These are phyloP conservation scores for Biston betularia DNA, from an alignment of 2,888 invertebrate genomes.

Conservation along the genomic window DNA sequence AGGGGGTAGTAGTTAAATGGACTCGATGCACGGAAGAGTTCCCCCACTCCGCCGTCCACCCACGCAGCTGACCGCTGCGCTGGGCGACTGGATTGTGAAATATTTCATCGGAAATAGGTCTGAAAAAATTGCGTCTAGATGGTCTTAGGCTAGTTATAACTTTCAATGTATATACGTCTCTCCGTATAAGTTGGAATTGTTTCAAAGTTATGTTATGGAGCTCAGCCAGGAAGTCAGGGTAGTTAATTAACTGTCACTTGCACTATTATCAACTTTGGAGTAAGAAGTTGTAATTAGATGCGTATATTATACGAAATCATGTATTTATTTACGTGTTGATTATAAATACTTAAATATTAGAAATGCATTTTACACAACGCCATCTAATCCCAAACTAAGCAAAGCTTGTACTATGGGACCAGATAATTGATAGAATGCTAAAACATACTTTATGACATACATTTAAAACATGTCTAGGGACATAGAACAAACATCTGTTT, in stretches of 20 bases:
- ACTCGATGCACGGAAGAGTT: conserved; percentile 63
- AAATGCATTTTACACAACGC: too few relatives aligned
- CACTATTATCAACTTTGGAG: neutral
- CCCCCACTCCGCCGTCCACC: conserved; percentile 43
- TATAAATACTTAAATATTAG: too few relatives aligned
- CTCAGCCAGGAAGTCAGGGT: neutral
- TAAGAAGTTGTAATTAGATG: neutral
- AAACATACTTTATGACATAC: too few relatives aligned
- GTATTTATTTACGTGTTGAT: too few relatives aligned
- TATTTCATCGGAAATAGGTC: conserved; percentile 71
- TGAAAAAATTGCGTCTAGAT: conserved; percentile 56
- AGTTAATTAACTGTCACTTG: conserved; percentile 14
- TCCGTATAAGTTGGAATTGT: conserved; percentile 13
- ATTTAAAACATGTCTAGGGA: too few relatives aligned
- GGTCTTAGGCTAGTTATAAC: conserved; percentile 52
- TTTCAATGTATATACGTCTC: conserved; percentile 45
- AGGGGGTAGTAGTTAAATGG: conserved; percentile 64
- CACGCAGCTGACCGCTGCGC: conserved; percentile 72
- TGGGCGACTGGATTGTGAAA: conserved; percentile 78
- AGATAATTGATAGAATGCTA: too few relatives aligned
- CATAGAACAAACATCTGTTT: too few relatives aligned
- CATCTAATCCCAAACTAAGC: too few relatives aligned
- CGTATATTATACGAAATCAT: too few relatives aligned
- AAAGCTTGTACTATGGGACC: too few relatives aligned
- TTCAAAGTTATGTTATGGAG: conserved; percentile 16